phyloP scores from a whole-genome alignment of 23 tunicate genomes.

The Diplosoma virens region DNA sequence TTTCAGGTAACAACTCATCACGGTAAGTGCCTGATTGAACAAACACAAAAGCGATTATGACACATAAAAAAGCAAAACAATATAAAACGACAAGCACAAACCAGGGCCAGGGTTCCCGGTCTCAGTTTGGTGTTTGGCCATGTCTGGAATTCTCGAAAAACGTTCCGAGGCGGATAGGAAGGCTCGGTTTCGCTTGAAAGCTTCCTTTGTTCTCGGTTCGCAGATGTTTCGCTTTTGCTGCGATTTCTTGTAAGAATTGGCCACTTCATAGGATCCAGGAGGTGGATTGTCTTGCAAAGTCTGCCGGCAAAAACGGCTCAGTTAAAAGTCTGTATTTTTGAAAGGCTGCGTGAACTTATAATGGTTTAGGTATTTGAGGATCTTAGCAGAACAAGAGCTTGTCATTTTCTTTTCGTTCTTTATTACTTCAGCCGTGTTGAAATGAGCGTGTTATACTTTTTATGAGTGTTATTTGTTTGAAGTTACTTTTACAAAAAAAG shows the following conservation, averaged over 20 bases:
- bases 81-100: not conserved
- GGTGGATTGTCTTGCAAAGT: slow-evolving; percentile 88
- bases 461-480: no score
- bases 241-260: slow-evolving; percentile 63
- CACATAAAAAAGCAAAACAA: not conserved
- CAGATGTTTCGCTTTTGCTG: slow-evolving; percentile 45
- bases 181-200: slow-evolving; percentile 60
- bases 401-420: not conserved
- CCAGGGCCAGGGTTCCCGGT: slow-evolving; percentile 90
- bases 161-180: slow-evolving; percentile 75
- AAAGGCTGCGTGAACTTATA: no score
- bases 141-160: slow-evolving; percentile 67
- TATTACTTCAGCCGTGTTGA: not conserved
- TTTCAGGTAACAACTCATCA: slow-evolving; percentile 38
- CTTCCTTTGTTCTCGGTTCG: slow-evolving; percentile 72
- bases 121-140: slow-evolving; percentile 42
- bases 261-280: slow-evolving; percentile 92
- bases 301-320: slow-evolving; percentile 25
- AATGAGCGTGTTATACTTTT: not conserved
- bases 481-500: no score
- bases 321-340: no score
- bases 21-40: slow-evolving; percentile 63
- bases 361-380: not conserved
- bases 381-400: not conserved
- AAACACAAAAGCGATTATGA: not conserved